Evolutionary conservation across 2,888 invertebrate genomes (phyloP).

Genomic region (Phyllotreta cruciferae): DNA sequence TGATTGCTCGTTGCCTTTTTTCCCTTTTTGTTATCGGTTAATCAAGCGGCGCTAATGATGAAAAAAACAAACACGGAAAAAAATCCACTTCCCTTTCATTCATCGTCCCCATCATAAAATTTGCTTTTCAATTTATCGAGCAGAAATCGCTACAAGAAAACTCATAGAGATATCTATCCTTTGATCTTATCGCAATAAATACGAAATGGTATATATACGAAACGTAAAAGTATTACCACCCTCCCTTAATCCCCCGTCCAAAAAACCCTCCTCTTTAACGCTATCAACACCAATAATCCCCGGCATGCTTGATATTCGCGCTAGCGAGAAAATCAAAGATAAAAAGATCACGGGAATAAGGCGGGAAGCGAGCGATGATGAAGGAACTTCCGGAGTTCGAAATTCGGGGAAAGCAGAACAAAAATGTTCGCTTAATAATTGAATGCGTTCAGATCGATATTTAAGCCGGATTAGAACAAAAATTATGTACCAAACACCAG

Average conservation of each 20-base stretch:
- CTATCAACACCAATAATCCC: too few species aligned
- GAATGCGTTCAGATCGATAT: background rate
- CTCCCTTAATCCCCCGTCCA: too few species aligned
- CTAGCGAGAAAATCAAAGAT: too few species aligned
- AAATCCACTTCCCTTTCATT: background rate
- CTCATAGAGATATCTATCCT: too few species aligned
- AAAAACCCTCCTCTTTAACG: too few species aligned
- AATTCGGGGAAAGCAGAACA: background rate
- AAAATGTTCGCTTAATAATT: constrained; percentile 4
- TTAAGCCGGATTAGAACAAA: too few species aligned
- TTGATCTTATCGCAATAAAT: too few species aligned
- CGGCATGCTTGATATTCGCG: too few species aligned
- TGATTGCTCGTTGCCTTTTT: background rate
- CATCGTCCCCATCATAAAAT: background rate
- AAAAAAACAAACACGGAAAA: background rate
- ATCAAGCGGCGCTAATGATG: background rate
- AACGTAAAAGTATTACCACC: too few species aligned
- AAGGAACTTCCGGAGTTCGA: constrained; percentile 3
- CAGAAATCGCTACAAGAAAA: too few species aligned
- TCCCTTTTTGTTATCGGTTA: constrained; percentile 2
- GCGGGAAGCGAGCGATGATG: background rate
- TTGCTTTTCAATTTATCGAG: background rate
- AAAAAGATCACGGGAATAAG: constrained; percentile 1
- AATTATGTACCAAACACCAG: too few species aligned
- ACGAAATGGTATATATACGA: too few species aligned